These are phyloP conservation scores for Oscheius sp. DNA, from an alignment of 1,140 invertebrate species.

Conservation along the genomic window DNA sequence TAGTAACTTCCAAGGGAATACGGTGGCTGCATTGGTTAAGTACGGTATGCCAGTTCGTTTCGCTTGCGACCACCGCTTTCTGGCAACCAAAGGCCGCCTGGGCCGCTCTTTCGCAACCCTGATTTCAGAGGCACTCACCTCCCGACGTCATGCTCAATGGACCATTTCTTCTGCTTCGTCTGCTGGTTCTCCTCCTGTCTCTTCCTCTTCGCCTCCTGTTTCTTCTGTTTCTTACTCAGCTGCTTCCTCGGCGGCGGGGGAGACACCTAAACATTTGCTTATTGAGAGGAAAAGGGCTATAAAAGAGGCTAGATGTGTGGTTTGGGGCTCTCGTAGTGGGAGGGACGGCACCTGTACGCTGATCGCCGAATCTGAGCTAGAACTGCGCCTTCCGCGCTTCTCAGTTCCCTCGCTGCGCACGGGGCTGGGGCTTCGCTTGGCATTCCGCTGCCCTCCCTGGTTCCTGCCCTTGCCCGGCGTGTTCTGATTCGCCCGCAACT, in stretches of 20 bases:
- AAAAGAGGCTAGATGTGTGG: background rate
- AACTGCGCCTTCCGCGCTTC: background rate
- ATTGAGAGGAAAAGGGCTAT: background rate
- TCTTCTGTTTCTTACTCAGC: conserved; percentile 39
- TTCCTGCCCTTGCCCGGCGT: background rate
- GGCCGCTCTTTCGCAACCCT: too few relatives aligned
- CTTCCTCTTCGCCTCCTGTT: conserved; percentile 26
- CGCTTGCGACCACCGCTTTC: too few relatives aligned
- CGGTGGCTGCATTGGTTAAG: too few relatives aligned
- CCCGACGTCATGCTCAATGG: background rate
- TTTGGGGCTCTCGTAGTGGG: background rate
- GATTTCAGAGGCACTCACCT: too few relatives aligned
- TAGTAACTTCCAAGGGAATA: too few relatives aligned
- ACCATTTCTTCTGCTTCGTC: conserved; percentile 30
- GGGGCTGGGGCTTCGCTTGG: background rate
- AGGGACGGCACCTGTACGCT: background rate
- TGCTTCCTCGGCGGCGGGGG: conserved; percentile 1
- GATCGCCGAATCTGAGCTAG: background rate
- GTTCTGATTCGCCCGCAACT: conserved; percentile 1
- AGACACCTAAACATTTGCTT: background rate
- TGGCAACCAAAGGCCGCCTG: too few relatives aligned
- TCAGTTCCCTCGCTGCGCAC: background rate
- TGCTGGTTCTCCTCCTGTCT: conserved; percentile 17
- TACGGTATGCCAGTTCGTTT: too few relatives aligned
- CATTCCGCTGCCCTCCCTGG: background rate